A percentile compares a stretch with the other conserved stretches of the same genome.
phyloP scores from a whole-genome alignment of 2,888 invertebrate genomes.

The Pachydiplax longipennis region DNA sequence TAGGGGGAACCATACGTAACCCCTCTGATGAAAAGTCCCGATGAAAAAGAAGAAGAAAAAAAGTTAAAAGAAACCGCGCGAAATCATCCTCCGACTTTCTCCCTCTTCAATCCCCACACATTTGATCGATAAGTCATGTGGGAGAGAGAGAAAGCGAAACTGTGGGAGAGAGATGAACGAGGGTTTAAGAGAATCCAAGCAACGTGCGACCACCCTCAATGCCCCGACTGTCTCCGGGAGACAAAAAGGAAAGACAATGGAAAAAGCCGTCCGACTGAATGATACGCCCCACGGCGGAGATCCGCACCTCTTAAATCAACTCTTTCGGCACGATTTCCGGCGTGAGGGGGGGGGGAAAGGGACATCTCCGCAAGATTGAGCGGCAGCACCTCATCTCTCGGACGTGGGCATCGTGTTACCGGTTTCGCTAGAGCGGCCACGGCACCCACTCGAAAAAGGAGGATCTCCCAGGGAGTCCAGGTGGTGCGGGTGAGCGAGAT shows the following conservation, averaged over 20 bases:
- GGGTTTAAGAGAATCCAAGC: background rate
- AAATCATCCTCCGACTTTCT: background rate
- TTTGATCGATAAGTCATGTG: background rate
- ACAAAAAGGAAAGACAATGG: conserved; percentile 4
- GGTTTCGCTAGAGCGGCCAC: conserved; percentile 22
- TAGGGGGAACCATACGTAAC: background rate
- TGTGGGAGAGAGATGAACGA: background rate
- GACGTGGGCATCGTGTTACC: conserved; percentile 3
- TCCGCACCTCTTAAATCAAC: background rate
- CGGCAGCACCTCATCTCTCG: background rate
- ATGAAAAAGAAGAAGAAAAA: background rate
- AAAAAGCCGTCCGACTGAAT: background rate
- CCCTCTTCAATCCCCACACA: background rate
- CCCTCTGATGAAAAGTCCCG: background rate
- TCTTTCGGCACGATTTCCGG: background rate
- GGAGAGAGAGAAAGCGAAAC: background rate
- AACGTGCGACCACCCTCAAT: background rate
- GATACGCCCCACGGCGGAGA: background rate
- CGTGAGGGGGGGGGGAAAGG: background rate
- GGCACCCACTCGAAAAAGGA: background rate
- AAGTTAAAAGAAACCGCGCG: background rate
- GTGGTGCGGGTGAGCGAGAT: background rate
- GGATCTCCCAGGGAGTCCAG: background rate
- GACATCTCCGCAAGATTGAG: background rate
- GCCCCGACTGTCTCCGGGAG: background rate